These are phyloP conservation scores for Tadarida brasiliensis DNA, from an alignment of 2,797 vertebrate species.

Conservation along the genomic window DNA sequence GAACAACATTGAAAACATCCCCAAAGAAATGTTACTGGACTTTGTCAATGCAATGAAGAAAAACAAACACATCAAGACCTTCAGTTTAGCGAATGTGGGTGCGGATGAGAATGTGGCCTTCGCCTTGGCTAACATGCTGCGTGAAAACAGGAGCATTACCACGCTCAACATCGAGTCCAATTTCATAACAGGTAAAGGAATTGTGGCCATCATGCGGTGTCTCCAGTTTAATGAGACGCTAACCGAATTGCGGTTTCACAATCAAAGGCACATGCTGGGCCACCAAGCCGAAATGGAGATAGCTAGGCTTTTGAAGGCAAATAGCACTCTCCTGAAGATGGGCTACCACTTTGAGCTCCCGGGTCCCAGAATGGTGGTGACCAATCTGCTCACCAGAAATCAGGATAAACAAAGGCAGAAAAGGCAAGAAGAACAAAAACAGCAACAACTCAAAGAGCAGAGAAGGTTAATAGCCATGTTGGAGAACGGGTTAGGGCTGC, in stretches of 20 bases:
- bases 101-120: conserved; percentile 95
- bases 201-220: conserved; percentile 96
- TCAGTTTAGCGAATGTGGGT: conserved; percentile 97
- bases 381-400: conserved; percentile 96
- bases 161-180: conserved; percentile 98
- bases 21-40: conserved; percentile 96
- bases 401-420: conserved; percentile 95
- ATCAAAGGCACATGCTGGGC: conserved; percentile 98
- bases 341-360: conserved; percentile 98
- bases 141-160: conserved; percentile 96
- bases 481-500: conserved; percentile 93
- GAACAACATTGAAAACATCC: conserved; percentile 99
- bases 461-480: conserved; percentile 93
- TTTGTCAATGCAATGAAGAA: conserved; percentile 96
- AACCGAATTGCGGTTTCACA: conserved; percentile 97
- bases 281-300: conserved; percentile 99
- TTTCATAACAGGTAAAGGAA: conserved; percentile 95
- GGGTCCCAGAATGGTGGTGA: conserved; percentile 98
- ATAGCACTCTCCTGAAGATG: conserved; percentile 96
- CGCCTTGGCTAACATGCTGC: conserved; percentile 96
- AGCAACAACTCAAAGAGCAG: conserved; percentile 94
- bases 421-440: conserved; percentile 94
- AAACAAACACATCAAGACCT: conserved; percentile 95
- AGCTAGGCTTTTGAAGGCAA: conserved; percentile 96
- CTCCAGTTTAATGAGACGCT: conserved; percentile 98